phyloP scores from a whole-genome alignment of 2,888 invertebrate genomes.

The Ligdia adustata region DNA sequence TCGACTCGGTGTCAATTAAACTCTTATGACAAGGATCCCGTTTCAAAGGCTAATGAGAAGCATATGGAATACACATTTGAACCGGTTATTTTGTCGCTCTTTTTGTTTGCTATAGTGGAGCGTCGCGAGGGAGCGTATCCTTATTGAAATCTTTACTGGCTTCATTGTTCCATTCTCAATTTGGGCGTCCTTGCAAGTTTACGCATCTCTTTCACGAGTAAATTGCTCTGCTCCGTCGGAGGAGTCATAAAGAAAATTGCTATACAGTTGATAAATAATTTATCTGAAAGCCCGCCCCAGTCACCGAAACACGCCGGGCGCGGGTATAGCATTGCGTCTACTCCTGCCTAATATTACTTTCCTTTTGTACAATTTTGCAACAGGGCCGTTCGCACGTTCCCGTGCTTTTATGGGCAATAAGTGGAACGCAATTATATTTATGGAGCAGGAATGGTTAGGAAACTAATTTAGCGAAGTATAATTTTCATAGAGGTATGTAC shows the following conservation, averaged over 20 bases:
- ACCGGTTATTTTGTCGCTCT: conserved; percentile 36
- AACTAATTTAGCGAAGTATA: conserved; percentile 78
- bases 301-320: conserved; percentile 72
- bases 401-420: conserved; percentile 83
- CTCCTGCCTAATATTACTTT: conserved; percentile 82
- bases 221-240: conserved; percentile 83
- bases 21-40: conserved; percentile 59
- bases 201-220: conserved; percentile 82
- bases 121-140: conserved; percentile 45
- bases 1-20: conserved; percentile 65
- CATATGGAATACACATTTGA: conserved; percentile 52
- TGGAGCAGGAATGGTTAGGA: conserved; percentile 77
- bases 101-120: conserved; percentile 38
- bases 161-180: conserved; percentile 76
- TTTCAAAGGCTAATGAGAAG: conserved; percentile 68
- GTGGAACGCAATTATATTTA: conserved; percentile 84
- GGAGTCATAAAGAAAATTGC: conserved; percentile 85
- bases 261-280: conserved; percentile 85
- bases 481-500: conserved; percentile 50
- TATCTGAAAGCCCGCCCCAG: conserved; percentile 83
- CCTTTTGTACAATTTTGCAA: conserved; percentile 84
- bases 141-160: conserved; percentile 74
- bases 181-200: conserved; percentile 80
- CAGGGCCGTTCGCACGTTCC: conserved; percentile 82
- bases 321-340: conserved; percentile 70